Base-by-base conservation (phyloP, 1,140 invertebrate genomes). In the Lepidurus arcticus region DNA sequence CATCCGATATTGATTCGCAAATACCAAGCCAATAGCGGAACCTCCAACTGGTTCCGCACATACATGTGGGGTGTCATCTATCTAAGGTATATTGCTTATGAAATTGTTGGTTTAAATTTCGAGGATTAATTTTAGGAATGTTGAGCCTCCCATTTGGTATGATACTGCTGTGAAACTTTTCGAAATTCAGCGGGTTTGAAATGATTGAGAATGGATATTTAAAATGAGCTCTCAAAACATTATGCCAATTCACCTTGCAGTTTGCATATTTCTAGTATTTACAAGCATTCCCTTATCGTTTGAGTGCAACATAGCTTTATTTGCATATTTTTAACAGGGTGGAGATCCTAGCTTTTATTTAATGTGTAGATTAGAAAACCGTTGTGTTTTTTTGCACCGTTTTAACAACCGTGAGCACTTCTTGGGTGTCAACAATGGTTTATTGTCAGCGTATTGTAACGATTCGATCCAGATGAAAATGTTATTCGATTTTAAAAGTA, bases 1-100 rank as follows among this genome's bases (percentile, higher is more conserved):
- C 98, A 99, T 89, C 97, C 98, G 10, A 99, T 99, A 84, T 89
- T 99, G 73, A 99, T 99, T 81, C 88, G 98, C 80, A 98, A 98
- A 87, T 99, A 99, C 88, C 97, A 99, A 87, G 95, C 97, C 13
- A 99, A 99, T 86, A 90, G 92, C 74, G 97, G 96, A 45, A 99
- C 98, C 2, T 97, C 97, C 11, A 94, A 97, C 82, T 99, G 98
- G 98, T 99, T 99, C 86, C 88, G 97, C 76, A 99, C 97, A 1
- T 99, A 99, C 84, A 96, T 99, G 91, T 99, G 97, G 97, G 98
- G 97, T 47, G 94, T 99, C 34, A 98, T 99, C 81, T 99, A 99
- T 87, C 89, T 99, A 78, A 91, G 95, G 93, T 94, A 85, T 82
- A 78, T n/a, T 75, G 6, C 16, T 78, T 34, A 16, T 34, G 1